phyloP scores from a whole-genome alignment of 2,888 invertebrate genomes.

The Thymelicus acteon region DNA sequence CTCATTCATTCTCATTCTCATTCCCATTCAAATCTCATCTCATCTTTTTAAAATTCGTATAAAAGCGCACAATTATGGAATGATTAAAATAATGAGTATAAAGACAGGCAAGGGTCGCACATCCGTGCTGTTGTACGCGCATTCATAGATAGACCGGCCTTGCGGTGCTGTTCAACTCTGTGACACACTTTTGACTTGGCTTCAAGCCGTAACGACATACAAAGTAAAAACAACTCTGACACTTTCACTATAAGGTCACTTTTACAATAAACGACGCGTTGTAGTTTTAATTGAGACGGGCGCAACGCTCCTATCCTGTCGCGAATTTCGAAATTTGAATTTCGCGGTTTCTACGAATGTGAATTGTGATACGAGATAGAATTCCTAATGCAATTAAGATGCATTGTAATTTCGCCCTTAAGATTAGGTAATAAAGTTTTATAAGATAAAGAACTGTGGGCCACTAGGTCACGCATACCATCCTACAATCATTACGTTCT shows the following conservation, averaged over 20 bases:
- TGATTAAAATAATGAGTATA: constrained; percentile 48
- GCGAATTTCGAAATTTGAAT: constrained; percentile 75
- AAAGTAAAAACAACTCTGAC: constrained; percentile 60
- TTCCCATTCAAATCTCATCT: background rate
- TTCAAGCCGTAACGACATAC: constrained; percentile 66
- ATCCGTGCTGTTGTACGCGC: constrained; percentile 77
- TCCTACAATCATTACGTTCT: constrained; percentile 24
- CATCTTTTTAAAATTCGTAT: background rate
- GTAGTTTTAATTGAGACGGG: constrained; percentile 61
- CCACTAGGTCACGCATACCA: constrained; percentile 37
- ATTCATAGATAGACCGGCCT: constrained; percentile 80
- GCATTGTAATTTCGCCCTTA: constrained; percentile 25
- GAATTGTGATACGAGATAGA: constrained; percentile 21
- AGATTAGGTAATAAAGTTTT: constrained; percentile 18
- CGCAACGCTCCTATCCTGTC: constrained; percentile 56
- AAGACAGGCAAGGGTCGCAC: constrained; percentile 60
- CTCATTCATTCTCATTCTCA: background rate
- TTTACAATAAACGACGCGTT: constrained; percentile 42
- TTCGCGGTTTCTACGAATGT: constrained; percentile 53
- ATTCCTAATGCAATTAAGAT: constrained; percentile 24
- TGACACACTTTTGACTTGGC: constrained; percentile 84
- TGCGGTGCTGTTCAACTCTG: constrained; percentile 81
- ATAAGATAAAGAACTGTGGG: constrained; percentile 29
- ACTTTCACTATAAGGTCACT: constrained; percentile 38
- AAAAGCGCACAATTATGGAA: constrained; percentile 40